A percentile compares a stretch with the other conserved stretches of the same genome.
phyloP scores from a whole-genome alignment of 2,888 invertebrate genomes.

The Netelia fuscicornis region DNA sequence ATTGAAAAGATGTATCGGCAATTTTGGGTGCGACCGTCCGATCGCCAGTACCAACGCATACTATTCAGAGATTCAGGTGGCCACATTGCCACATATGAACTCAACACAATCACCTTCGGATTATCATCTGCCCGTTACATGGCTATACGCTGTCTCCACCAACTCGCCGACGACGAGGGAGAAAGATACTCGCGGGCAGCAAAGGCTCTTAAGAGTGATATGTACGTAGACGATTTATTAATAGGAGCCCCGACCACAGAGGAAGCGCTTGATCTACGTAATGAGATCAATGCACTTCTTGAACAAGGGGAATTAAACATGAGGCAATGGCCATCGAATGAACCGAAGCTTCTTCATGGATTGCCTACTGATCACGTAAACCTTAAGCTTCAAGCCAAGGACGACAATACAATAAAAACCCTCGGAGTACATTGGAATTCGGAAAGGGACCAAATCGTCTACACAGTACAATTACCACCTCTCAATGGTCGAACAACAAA shows the following conservation, averaged over 20 bases:
- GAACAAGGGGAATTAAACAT: too few relatives aligned
- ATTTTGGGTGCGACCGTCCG: too few relatives aligned
- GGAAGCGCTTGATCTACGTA: too few relatives aligned
- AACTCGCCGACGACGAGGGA: too few relatives aligned
- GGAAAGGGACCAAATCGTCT: conserved; percentile 48
- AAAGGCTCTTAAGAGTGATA: too few relatives aligned
- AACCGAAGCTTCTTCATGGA: conserved; percentile 28
- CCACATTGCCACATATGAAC: conserved; percentile 31
- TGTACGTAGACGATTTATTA: too few relatives aligned
- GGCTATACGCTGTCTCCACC: too few relatives aligned
- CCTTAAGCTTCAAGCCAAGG: conserved; percentile 24
- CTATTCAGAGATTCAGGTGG: conserved; percentile 2
- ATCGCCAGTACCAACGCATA: too few relatives aligned
- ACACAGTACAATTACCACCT: conserved; percentile 41
- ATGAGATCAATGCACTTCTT: too few relatives aligned
- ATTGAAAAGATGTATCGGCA: too few relatives aligned
- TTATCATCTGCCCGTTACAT: conserved; percentile 45
- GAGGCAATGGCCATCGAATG: conserved; percentile 24
- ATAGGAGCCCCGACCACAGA: too few relatives aligned
- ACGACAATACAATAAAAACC: conserved; percentile 46
- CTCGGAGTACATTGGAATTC: conserved; percentile 62
- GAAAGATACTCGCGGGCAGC: too few relatives aligned
- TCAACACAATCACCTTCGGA: conserved; percentile 55
- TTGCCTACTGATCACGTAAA: conserved; percentile 27
- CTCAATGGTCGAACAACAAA: conserved; percentile 36